Base-by-base conservation (phyloP, 2,888 invertebrate genomes). In the Petrolisthes manimaculis region DNA sequence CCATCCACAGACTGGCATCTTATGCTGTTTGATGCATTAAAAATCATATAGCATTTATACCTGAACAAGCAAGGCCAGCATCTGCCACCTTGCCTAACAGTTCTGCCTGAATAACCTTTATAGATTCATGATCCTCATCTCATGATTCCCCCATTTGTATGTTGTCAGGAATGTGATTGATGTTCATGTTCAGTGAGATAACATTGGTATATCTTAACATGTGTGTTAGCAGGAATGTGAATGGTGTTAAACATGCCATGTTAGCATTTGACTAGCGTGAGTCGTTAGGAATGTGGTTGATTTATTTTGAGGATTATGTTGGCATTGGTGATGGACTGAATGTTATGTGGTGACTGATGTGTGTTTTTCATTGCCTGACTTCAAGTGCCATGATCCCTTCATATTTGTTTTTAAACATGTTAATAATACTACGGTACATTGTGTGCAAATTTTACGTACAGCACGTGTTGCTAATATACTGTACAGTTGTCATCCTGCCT, bases 11-110 rank as follows among this genome's bases (percentile, higher is more conserved):
- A 37, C 37, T 37, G 37, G 37, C 37, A 37, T 37, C 37, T 37
- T 37, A 37, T 37, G 37, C 37, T 37, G 37, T 37, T 37, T 37
- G 37, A 37, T 37, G 37, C 37, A 37, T 37, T 37, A 37, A 37
- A 37, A 37, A 37, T 37, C 37, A 37, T 37, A 37, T 37, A 37
- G 37, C 37, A 37, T 37, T 37, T 37, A 37, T 37, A 37, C 37
- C 37, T 37, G 37, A 37, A 37, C 37, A 37, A 37, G 37, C 37
- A 37, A 37, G 37, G 37, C 37, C 71, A 71, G 71, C 71, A n/a
- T 21, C 71, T 71, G 71, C 71, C 71, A 71, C 71, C 71, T n/a
- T 71, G 71, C 71, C 71, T 71, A 21, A 71, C 21, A 71, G 37
- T n/a, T 6, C 21, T n/a, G 14, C 71, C 71, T 71, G 14, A n/a